phyloP scores from a whole-genome alignment of 2,797 vertebrate genomes.

The Mastacembelus armatus region DNA sequence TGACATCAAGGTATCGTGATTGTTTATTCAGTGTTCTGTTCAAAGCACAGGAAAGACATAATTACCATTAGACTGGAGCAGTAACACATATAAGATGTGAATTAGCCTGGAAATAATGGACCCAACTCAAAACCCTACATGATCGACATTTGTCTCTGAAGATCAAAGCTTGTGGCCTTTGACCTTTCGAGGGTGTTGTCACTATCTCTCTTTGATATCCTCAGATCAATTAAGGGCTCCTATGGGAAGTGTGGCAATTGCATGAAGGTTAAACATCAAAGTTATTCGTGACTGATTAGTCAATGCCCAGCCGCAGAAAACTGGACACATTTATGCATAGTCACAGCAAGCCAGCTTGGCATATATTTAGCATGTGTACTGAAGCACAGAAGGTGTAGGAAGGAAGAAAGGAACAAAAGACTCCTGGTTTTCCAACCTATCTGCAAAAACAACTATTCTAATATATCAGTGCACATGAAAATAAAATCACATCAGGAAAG shows the following conservation, averaged over 20 bases:
- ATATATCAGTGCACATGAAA: too few species aligned
- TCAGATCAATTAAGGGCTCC: constrained; percentile 51
- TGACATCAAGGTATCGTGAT: not conserved
- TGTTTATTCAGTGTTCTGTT: not conserved
- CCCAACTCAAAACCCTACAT: not conserved
- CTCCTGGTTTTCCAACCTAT: not conserved
- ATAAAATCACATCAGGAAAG: too few species aligned
- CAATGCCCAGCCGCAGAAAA: constrained; percentile 30
- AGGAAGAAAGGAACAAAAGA: not conserved
- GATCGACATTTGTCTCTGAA: constrained; percentile 30
- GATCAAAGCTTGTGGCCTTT: constrained; percentile 39
- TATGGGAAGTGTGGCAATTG: constrained; percentile 19
- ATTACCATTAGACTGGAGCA: too few species aligned
- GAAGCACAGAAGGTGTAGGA: not conserved
- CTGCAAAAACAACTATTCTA: too few species aligned
- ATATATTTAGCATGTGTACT: not conserved
- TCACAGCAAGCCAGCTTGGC: not conserved
- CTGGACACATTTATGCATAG: constrained; percentile 3
- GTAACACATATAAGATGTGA: too few species aligned
- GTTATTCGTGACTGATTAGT: constrained; percentile 60
- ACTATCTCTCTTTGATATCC: constrained; percentile 61
- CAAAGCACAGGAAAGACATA: too few species aligned
- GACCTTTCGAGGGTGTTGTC: constrained; percentile 39
- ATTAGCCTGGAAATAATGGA: too few species aligned
- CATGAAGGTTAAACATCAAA: constrained; percentile 59